These are phyloP conservation scores for Tenthredo notha DNA, from an alignment of 2,888 invertebrate genomes.

Conservation along the genomic window DNA sequence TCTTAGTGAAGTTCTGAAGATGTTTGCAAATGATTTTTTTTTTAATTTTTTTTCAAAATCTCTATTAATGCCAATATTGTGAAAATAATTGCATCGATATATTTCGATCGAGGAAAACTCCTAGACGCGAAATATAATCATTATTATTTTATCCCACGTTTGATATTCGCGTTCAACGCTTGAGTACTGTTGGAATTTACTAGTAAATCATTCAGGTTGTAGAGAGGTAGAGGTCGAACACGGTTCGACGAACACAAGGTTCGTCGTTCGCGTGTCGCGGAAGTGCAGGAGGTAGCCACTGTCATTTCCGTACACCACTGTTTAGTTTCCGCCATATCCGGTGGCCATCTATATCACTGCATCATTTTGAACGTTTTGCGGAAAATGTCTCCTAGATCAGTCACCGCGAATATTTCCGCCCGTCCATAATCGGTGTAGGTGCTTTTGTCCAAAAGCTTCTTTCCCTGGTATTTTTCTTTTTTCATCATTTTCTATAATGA, in stretches of 20 bases:
- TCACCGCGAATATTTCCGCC: conserved; percentile 6
- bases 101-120: background rate
- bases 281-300: conserved; percentile 70
- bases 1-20: too few relatives aligned
- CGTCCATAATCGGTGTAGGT: background rate
- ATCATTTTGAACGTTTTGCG: conserved; percentile 42
- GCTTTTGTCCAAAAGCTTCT: background rate
- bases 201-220: conserved; percentile 25
- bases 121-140: background rate
- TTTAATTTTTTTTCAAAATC: background rate
- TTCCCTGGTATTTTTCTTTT: background rate
- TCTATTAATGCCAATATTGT: too few relatives aligned
- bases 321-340: conserved; percentile 74
- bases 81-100: background rate
- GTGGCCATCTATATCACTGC: conserved; percentile 69
- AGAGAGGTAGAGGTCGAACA: conserved; percentile 25
- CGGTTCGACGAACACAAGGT: conserved; percentile 28
- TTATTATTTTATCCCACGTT: conserved; percentile 30
- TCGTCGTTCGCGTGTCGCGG: conserved; percentile 59
- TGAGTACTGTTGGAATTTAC: conserved; percentile 20
- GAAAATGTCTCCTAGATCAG: conserved; percentile 22
- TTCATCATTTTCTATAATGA: background rate
- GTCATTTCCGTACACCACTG: conserved; percentile 74
- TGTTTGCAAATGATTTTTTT: background rate
- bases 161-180: conserved; percentile 34